Evolutionary conservation across 2,888 invertebrate genomes (phyloP).

Genomic region (Ectemnius cavifrons): DNA sequence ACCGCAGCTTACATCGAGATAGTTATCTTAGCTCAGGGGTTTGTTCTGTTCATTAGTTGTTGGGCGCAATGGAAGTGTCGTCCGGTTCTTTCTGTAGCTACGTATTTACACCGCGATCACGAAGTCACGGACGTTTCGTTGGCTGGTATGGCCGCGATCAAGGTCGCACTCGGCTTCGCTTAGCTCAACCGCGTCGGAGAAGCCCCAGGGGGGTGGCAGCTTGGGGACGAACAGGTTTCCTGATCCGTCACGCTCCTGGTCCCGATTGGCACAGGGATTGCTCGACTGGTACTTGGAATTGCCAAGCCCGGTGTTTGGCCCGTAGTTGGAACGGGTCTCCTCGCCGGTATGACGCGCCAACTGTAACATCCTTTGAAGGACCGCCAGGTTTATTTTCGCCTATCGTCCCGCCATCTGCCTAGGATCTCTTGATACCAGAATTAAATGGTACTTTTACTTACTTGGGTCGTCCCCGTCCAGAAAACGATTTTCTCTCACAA

Average conservation of each 20-base stretch:
- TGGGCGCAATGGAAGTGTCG: constrained; percentile 39
- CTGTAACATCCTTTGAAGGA: constrained; percentile 74
- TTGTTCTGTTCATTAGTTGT: neutral
- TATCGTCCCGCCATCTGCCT: neutral
- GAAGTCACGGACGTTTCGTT: constrained; percentile 76
- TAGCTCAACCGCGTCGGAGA: constrained; percentile 84
- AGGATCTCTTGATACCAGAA: neutral
- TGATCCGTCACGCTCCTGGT: constrained; percentile 77
- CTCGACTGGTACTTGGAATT: constrained; percentile 77
- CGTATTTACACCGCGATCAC: constrained; percentile 77
- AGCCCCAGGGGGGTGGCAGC: constrained; percentile 88
- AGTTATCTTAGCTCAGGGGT: neutral
- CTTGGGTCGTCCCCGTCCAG: constrained; percentile 78
- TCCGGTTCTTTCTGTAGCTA: constrained; percentile 44
- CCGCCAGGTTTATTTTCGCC: neutral
- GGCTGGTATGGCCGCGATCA: constrained; percentile 75
- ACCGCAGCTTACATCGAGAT: constrained; percentile 43
- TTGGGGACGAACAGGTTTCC: constrained; percentile 77
- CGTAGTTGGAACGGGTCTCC: constrained; percentile 78
- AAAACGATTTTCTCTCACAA: constrained; percentile 79
- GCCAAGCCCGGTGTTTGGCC: constrained; percentile 75
- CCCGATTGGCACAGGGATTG: constrained; percentile 70
- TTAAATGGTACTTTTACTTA: constrained; percentile 48
- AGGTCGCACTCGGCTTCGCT: constrained; percentile 82
- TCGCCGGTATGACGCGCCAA: constrained; percentile 78